Conservation (phyloP, 2,888 invertebrate genomes). For the Pimpla rufipes region DNA sequence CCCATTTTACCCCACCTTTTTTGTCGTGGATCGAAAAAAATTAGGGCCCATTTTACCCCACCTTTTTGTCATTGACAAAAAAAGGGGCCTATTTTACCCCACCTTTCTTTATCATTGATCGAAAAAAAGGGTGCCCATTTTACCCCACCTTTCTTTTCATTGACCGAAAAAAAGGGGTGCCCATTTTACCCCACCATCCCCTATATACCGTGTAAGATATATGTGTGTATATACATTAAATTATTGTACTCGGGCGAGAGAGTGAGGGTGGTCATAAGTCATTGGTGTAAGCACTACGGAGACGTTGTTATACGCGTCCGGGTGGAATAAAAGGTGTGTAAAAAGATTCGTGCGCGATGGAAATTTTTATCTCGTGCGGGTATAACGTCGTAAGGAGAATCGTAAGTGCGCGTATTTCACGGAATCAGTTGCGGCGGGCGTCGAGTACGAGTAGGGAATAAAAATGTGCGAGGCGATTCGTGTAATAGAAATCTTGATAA, state of each 20-base stretch:
- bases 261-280: constrained; percentile 26
- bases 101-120: too few relatives aligned
- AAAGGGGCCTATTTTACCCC: too few relatives aligned
- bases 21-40: too few relatives aligned
- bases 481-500: constrained; percentile 62
- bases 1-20: too few relatives aligned
- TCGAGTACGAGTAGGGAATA: not conserved
- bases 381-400: constrained; percentile 11
- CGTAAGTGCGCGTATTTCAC: constrained; percentile 12
- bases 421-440: not conserved
- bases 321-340: constrained; percentile 15
- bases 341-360: constrained; percentile 6
- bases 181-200: too few relatives aligned
- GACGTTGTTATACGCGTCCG: not conserved
- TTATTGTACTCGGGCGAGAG: not conserved
- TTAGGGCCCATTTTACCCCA: too few relatives aligned
- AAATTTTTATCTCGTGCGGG: constrained; percentile 1
- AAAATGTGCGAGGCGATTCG: constrained; percentile 39
- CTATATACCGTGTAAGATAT: too few relatives aligned
- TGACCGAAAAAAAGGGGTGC: too few relatives aligned
- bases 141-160: too few relatives aligned
- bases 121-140: too few relatives aligned
- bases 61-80: too few relatives aligned
- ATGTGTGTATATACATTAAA: too few relatives aligned
- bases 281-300: constrained; percentile 5